Conservation (phyloP, 1,140 invertebrate species). For the Drosophila kohkoa region DNA sequence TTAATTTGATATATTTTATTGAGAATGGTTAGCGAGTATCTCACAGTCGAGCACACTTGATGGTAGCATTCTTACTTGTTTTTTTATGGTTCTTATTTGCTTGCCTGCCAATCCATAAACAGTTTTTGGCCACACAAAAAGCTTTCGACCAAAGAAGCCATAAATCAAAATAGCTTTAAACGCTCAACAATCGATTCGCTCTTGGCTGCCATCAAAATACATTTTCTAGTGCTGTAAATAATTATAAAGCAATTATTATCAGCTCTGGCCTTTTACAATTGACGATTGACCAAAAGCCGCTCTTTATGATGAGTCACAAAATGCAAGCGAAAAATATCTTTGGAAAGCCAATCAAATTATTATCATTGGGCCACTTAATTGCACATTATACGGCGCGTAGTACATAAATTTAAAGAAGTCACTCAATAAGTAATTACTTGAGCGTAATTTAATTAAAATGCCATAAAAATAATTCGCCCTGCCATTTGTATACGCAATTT, state of each 20-base stretch:
- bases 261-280: neutral
- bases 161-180: conserved; percentile 72
- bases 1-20: too few relatives aligned
- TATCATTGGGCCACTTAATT: neutral
- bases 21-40: too few relatives aligned
- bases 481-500: conserved; percentile 21
- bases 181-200: conserved; percentile 36
- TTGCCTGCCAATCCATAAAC: conserved; percentile 42
- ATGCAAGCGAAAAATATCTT: too few relatives aligned
- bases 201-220: conserved; percentile 37
- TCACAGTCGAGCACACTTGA: too few relatives aligned
- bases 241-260: conserved; percentile 23
- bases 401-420: conserved; percentile 9
- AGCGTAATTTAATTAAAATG: conserved; percentile 55
- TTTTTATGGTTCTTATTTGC: conserved; percentile 21
- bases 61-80: too few relatives aligned
- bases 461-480: conserved; percentile 38
- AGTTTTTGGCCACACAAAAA: conserved; percentile 9
- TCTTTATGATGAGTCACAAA: too few relatives aligned
- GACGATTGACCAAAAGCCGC: too few relatives aligned
- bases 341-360: neutral
- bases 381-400: neutral
- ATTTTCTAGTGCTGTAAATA: conserved; percentile 26
- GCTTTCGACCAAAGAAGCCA: conserved; percentile 43
- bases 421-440: conserved; percentile 44